Evolutionary conservation across 2,888 invertebrate species (phyloP).

Genomic region (Protophormia terraenovae): DNA sequence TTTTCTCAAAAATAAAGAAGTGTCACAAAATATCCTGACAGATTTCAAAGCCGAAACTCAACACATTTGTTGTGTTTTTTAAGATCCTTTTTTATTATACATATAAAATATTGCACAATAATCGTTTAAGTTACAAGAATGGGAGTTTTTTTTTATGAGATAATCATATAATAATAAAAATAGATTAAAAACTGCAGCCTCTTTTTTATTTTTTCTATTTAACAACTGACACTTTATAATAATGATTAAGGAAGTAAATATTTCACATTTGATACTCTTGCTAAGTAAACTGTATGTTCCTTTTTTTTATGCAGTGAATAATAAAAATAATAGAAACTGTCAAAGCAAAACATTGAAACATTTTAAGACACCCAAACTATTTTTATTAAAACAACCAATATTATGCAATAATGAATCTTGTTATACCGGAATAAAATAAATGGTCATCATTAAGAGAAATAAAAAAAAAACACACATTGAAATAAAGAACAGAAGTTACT

Average conservation of each 20-base stretch:
- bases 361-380: conserved; percentile 13
- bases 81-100: not conserved
- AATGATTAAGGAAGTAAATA: conserved; percentile 50
- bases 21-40: conserved; percentile 26
- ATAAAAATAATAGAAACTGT: conserved; percentile 8
- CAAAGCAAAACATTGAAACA: conserved; percentile 19
- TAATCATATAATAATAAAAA: conserved; percentile 25
- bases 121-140: not conserved
- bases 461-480: not conserved
- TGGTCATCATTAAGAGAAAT: conserved; percentile 1
- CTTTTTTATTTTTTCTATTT: not conserved
- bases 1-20: not conserved
- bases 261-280: not conserved
- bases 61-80: conserved; percentile 16
- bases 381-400: conserved; percentile 13
- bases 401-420: conserved; percentile 27
- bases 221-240: conserved; percentile 42
- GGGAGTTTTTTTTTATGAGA: conserved; percentile 3
- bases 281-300: too few species aligned
- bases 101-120: conserved; percentile 22
- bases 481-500: conserved; percentile 20
- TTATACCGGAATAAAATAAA: conserved; percentile 26
- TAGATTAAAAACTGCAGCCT: not conserved
- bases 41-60: conserved; percentile 22
- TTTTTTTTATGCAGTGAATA: not conserved